Conservation (phyloP, 2,888 invertebrate species). For the Busseola fusca region DNA sequence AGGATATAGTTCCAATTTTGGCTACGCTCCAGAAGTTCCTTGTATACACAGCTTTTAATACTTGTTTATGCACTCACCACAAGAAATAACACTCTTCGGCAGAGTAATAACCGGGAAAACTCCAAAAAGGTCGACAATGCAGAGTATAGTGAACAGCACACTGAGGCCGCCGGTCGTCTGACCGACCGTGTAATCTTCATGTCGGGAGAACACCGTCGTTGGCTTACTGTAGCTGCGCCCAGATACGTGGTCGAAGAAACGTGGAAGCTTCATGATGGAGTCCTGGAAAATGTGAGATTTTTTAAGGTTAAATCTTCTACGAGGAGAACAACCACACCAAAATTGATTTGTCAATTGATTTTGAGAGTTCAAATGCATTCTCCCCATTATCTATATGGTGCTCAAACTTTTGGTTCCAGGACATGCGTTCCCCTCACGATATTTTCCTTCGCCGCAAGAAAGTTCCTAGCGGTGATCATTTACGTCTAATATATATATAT, state of each 20-base stretch:
- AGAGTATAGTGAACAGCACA: conserved; percentile 92
- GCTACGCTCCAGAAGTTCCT: not conserved
- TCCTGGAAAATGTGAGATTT: conserved; percentile 39
- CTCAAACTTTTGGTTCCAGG: not conserved
- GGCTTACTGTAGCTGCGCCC: conserved; percentile 55
- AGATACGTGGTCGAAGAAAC: conserved; percentile 47
- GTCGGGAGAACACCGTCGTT: conserved; percentile 65
- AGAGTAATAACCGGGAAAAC: conserved; percentile 94
- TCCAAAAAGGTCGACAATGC: conserved; percentile 94
- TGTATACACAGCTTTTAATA: not conserved
- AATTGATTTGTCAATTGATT: too few species aligned
- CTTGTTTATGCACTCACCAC: conserved; percentile 88
- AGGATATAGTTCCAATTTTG: not conserved
- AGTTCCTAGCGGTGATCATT: too few species aligned
- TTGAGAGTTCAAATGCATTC: not conserved
- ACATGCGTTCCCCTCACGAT: too few species aligned
- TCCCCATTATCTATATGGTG: not conserved
- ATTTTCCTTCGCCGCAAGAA: too few species aligned
- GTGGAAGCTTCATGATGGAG: conserved; percentile 68
- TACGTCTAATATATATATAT: too few species aligned
- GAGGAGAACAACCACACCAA: too few species aligned
- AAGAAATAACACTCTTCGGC: conserved; percentile 92
- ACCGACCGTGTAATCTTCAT: conserved; percentile 70
- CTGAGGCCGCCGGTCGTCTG: conserved; percentile 89
- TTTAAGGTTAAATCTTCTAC: not conserved